Base-by-base conservation (phyloP, 2,888 invertebrate genomes). In the Amitus sp. region DNA sequence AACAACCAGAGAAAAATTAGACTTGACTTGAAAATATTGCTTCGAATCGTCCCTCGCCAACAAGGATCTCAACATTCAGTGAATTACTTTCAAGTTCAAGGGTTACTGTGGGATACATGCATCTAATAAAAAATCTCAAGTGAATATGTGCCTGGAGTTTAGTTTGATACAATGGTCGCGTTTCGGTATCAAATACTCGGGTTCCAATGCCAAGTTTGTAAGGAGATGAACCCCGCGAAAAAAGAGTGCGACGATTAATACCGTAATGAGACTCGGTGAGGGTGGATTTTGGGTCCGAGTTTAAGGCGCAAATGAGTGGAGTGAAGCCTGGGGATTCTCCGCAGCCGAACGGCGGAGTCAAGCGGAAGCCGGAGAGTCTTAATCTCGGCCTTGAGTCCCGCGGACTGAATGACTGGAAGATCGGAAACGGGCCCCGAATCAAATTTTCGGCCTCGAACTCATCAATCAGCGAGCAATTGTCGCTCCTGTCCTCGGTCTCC, bases 321-420 rank as follows among this genome's bases (percentile, higher is more conserved):
- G 80, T 80, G 71, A 79, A 76, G 65, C 70, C 80, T 65, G 78
- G 75, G 52, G 67, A 76, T 60, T 73, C 78, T 75, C 77, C 77
- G 76, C 80, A 79, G 74, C 72, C 77, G 58, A 78, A 79, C 77
- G 79, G 80, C 77, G 78, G 77, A 67, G 78, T 79, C 57, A 80
- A 80, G 72, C 78, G 78, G 62, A 81, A 80, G 68, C 79, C 80
- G 64, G 78, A 75, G 55, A 79, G 76, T 63, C 58, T 81, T 65
- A 80, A 79, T 47, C 72, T 83, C 28, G 78, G 80, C 34, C 75
- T 79, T 60, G 80, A 77, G 63, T 75, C 83, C 47, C 73, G 78
- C 65, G 72, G 69, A 65, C 68, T 80, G 78, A 77, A 78, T 79
- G 79, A 82, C 77, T 72, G 71, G 66, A 67, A 70, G 70, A 57